These are phyloP conservation scores for Eupristina koningsbergeri DNA, from an alignment of 1,140 invertebrate genomes.

Conservation along the genomic window DNA sequence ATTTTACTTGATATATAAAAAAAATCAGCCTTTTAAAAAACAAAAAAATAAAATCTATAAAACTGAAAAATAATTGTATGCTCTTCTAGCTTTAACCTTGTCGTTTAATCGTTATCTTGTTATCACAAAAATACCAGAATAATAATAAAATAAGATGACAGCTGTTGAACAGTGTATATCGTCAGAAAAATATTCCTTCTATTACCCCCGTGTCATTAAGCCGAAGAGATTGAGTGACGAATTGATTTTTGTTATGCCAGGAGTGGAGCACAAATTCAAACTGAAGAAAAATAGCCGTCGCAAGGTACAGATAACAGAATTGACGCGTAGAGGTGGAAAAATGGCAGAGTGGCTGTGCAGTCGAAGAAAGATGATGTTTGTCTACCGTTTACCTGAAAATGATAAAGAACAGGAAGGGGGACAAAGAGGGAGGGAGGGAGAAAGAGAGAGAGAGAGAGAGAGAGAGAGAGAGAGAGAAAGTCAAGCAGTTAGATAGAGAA, in stretches of 20 bases:
- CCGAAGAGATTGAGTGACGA: conserved; percentile 18
- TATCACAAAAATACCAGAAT: conserved; percentile 14
- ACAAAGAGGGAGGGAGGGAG: background rate
- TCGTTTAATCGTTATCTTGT: background rate
- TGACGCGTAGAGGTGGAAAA: conserved; percentile 48
- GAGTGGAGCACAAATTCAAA: conserved; percentile 51
- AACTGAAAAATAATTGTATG: background rate
- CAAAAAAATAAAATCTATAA: background rate
- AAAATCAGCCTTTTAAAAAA: background rate
- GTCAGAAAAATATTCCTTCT: conserved; percentile 41
- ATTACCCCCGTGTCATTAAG: conserved; percentile 58
- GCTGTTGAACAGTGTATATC: conserved; percentile 51
- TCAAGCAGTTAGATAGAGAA: background rate
- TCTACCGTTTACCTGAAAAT: conserved; percentile 21
- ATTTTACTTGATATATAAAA: conserved; percentile 33
- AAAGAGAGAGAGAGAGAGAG: background rate
- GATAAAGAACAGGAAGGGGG: too few relatives aligned
- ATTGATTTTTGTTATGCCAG: conserved; percentile 37
- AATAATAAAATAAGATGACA: background rate
- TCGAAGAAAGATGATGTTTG: conserved; percentile 38
- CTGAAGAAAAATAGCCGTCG: conserved; percentile 50
- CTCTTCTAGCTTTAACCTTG: background rate
- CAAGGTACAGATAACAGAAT: conserved; percentile 36
- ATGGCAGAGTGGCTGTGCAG: conserved; percentile 28
- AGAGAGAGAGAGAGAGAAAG: conserved; percentile 6